These are phyloP conservation scores for Apamea epomidion DNA, from an alignment of 2,888 invertebrate genomes.

Conservation along the genomic window DNA sequence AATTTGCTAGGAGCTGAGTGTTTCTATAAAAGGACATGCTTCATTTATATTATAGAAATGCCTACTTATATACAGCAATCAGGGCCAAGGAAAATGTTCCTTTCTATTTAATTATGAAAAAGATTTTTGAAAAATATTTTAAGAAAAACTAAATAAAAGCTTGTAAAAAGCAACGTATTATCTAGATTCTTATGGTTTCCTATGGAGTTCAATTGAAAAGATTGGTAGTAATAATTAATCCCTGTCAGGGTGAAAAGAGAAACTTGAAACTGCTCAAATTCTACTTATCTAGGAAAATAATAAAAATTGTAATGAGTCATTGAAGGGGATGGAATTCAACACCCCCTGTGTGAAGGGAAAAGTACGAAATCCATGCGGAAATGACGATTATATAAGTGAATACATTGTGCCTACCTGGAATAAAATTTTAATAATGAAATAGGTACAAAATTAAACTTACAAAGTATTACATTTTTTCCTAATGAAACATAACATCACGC, in stretches of 20 bases:
- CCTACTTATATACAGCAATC: not conserved
- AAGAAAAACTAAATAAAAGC: too few species aligned
- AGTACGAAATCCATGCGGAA: not conserved
- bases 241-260: too few species aligned
- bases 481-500: too few species aligned
- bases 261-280: not conserved
- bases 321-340: not conserved
- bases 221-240: not conserved
- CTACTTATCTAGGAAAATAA: not conserved
- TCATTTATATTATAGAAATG: conserved; percentile 5
- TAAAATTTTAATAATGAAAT: not conserved
- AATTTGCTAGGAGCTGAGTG: not conserved
- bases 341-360: not conserved
- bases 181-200: not conserved
- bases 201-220: too few species aligned
- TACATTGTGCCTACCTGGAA: not conserved
- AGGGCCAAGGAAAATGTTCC: not conserved
- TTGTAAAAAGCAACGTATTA: not conserved
- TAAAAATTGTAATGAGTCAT: not conserved
- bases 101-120: not conserved
- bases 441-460: not conserved
- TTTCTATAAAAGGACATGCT: not conserved
- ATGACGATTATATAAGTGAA: not conserved
- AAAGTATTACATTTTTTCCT: too few species aligned
- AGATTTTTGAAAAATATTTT: not conserved